These are phyloP conservation scores for Omphaloscelis lunosa DNA, from an alignment of 2,888 invertebrate species.

Conservation along the genomic window DNA sequence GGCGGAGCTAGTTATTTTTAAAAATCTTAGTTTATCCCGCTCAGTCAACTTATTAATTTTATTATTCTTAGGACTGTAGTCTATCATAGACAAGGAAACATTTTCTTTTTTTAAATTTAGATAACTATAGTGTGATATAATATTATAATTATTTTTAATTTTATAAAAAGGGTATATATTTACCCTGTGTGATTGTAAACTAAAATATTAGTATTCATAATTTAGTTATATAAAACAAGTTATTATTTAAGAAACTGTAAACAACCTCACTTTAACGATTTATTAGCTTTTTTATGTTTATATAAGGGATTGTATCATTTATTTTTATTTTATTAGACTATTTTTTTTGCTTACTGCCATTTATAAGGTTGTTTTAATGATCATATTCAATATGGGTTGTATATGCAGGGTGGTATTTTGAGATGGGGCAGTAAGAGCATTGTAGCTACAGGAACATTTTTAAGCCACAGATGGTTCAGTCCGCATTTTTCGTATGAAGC, in stretches of 20 bases:
- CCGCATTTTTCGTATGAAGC: no score
- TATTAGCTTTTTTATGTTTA: conserved; percentile 5
- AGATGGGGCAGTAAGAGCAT: neutral
- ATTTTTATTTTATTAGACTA: neutral
- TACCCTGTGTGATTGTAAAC: conserved; percentile 49
- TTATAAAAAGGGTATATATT: conserved; percentile 12
- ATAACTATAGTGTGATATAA: conserved; percentile 47
- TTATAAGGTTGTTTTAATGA: neutral
- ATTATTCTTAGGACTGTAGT: neutral
- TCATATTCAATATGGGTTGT: conserved; percentile 6
- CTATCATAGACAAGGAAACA: conserved; percentile 19
- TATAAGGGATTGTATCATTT: conserved; percentile 25
- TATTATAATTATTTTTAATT: conserved; percentile 22
- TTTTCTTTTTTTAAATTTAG: conserved; percentile 13
- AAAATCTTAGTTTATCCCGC: neutral
- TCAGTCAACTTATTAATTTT: neutral
- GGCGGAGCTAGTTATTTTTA: neutral
- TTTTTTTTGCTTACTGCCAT: conserved; percentile 4
- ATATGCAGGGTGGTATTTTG: neutral
- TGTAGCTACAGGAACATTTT: neutral
- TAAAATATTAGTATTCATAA: conserved; percentile 17
- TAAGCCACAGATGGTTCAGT: no score
- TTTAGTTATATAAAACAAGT: neutral
- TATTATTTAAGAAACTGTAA: conserved; percentile 38
- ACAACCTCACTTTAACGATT: conserved; percentile 30